Percentiles rank a stretch among this genome's conserved stretches.
These are phyloP conservation scores for Cyphomyrus plagiostoma DNA, from an alignment of 2,113 vertebrate genomes.

Conservation along the genomic window DNA sequence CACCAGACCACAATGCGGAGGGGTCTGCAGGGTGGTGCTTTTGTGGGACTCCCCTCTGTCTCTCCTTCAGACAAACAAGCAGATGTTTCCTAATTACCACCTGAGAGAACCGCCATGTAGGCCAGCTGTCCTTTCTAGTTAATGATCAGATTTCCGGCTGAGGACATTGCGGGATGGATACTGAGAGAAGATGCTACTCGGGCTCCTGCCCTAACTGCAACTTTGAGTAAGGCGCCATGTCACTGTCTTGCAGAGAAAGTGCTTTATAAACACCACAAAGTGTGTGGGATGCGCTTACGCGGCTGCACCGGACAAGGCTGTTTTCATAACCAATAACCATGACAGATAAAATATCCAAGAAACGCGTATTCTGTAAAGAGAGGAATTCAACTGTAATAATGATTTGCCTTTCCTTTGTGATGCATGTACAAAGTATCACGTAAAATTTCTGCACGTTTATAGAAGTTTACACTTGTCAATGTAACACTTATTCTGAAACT, in stretches of 20 bases:
- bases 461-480: background rate
- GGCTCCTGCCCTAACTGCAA: background rate
- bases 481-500: background rate
- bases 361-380: background rate
- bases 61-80: slow-evolving; percentile 11
- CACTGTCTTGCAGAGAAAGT: background rate
- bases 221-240: background rate
- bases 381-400: background rate
- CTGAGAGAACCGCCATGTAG: background rate
- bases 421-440: background rate
- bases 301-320: background rate
- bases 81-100: slow-evolving; percentile 2
- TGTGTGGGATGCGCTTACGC: background rate
- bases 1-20: background rate
- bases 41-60: background rate
- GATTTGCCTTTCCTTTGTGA: background rate
- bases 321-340: background rate
- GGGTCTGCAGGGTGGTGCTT: background rate
- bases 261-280: background rate
- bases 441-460: background rate
- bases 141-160: background rate
- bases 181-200: background rate
- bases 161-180: background rate
- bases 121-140: background rate
- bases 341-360: background rate